Conservation (phyloP, 1,140 invertebrate species). For the Megathymus violae region DNA sequence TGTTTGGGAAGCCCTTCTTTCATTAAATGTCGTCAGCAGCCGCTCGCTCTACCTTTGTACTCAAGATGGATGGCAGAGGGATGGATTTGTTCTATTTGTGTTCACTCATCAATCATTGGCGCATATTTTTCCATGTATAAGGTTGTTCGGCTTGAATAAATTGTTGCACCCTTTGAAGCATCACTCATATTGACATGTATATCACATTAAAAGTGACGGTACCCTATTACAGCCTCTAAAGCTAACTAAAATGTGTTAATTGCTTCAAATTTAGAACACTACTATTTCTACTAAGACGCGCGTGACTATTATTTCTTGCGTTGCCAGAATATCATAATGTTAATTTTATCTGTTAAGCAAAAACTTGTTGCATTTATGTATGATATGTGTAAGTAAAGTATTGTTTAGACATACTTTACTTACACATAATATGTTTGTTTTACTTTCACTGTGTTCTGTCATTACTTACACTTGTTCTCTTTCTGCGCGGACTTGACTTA, state of each 20-base stretch:
- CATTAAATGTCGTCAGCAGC: constrained; percentile 74
- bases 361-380: too few species aligned
- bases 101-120: constrained; percentile 80
- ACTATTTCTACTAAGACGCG: too few species aligned
- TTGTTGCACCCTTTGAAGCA: constrained; percentile 69
- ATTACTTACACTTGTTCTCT: too few species aligned
- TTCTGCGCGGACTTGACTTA: too few species aligned
- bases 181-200: constrained; percentile 70
- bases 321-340: too few species aligned
- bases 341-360: too few species aligned
- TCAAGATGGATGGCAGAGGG: constrained; percentile 77
- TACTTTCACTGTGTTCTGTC: too few species aligned
- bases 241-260: too few species aligned
- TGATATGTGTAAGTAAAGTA: too few species aligned
- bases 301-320: too few species aligned
- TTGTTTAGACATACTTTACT: too few species aligned
- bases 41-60: constrained; percentile 58
- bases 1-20: constrained; percentile 79
- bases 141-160: constrained; percentile 81
- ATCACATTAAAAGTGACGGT: constrained; percentile 62
- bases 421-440: too few species aligned
- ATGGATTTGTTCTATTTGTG: constrained; percentile 82
- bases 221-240: constrained; percentile 12
- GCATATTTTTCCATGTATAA: constrained; percentile 82
- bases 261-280: neutral